phyloP scores from a whole-genome alignment of 2,888 invertebrate genomes.

The Drosophila seclusa region DNA sequence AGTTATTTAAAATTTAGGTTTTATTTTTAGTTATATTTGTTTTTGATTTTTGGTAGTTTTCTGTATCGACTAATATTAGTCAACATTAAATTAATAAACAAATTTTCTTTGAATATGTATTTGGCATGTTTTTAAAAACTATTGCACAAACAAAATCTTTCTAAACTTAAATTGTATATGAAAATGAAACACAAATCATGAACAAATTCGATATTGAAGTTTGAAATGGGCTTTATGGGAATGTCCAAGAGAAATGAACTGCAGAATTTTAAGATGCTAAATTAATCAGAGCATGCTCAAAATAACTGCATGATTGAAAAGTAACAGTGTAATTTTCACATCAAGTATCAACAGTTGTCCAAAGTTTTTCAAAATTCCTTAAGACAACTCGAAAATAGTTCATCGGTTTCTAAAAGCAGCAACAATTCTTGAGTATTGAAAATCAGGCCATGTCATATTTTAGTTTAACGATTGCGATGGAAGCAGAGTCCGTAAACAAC shows the following conservation, averaged over 20 bases:
- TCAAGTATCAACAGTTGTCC: neutral
- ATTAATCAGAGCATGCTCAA: neutral
- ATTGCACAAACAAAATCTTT: neutral
- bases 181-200: neutral
- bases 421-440: conserved; percentile 27
- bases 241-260: neutral
- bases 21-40: neutral
- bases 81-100: neutral
- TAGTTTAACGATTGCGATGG: conserved; percentile 33
- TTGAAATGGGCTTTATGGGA: neutral
- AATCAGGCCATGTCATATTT: conserved; percentile 48
- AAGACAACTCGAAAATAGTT: neutral
- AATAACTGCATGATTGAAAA: neutral
- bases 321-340: neutral
- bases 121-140: neutral
- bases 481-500: conserved; percentile 48
- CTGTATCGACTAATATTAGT: neutral
- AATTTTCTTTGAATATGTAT: neutral
- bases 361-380: neutral
- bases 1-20: neutral
- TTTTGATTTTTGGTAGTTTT: neutral
- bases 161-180: neutral
- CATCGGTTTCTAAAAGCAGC: neutral
- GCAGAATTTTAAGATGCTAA: neutral
- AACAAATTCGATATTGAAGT: neutral